A percentile compares a stretch with the other conserved stretches of the same genome.
phyloP scores from a whole-genome alignment of 2,797 vertebrate genomes.

The Helostoma temminkii region DNA sequence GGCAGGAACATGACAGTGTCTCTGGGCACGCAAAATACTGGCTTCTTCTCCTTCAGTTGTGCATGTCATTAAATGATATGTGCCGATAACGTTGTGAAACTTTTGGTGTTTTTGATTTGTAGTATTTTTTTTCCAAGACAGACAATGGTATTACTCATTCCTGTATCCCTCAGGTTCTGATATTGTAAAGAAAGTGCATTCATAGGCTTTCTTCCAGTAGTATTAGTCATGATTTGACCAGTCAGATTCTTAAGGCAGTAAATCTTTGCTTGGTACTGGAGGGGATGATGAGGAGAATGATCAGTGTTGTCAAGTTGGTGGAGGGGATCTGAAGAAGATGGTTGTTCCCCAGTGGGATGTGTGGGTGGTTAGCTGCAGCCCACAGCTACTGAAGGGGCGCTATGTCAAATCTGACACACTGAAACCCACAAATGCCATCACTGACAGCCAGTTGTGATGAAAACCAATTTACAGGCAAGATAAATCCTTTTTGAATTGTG shows the following conservation, averaged over 20 bases:
- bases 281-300: slow-evolving; percentile 62
- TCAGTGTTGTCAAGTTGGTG: slow-evolving; percentile 68
- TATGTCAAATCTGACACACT: slow-evolving; percentile 70
- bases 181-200: slow-evolving; percentile 27
- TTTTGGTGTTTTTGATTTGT: slow-evolving; percentile 3
- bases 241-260: slow-evolving; percentile 41
- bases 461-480: slow-evolving; percentile 60
- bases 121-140: neutral
- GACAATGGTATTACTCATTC: slow-evolving; percentile 19
- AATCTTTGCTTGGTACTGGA: slow-evolving; percentile 37
- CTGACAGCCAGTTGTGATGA: slow-evolving; percentile 65
- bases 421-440: slow-evolving; percentile 62
- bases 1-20: slow-evolving; percentile 61
- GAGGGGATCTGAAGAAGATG: slow-evolving; percentile 64
- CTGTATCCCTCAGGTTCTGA: slow-evolving; percentile 8
- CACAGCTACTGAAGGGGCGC: slow-evolving; percentile 58
- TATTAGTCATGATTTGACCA: slow-evolving; percentile 56
- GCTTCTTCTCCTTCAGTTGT: slow-evolving; percentile 32
- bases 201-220: slow-evolving; percentile 19
- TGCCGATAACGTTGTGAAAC: slow-evolving; percentile 29
- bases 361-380: slow-evolving; percentile 67
- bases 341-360: slow-evolving; percentile 55
- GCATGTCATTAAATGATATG: slow-evolving; percentile 45
- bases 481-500: slow-evolving; percentile 43
- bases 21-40: slow-evolving; percentile 32